Evolutionary conservation across 92 coral and sea anemone species (phyloP).

Genomic region (Zoanthus solanderi): DNA sequence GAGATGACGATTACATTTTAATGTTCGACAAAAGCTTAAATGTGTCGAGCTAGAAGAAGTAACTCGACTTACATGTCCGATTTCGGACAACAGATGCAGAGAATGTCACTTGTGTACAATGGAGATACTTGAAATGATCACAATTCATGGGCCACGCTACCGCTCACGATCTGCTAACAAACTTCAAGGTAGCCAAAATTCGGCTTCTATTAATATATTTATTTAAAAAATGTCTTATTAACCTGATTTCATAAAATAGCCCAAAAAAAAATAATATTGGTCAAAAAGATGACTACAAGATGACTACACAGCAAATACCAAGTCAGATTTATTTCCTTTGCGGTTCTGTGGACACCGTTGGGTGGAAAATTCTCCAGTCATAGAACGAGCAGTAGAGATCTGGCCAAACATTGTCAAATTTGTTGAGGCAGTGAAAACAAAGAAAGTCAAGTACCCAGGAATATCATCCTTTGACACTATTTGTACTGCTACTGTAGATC

Average conservation of each 20-base stretch:
- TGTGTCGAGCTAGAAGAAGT: slow-evolving; percentile 15
- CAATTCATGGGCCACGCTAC: slow-evolving; percentile 10
- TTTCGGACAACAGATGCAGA: slow-evolving; percentile 18
- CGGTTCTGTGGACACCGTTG: too few relatives aligned
- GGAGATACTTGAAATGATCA: neutral
- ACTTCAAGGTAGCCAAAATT: neutral
- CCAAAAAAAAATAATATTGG: too few relatives aligned
- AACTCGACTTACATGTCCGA: slow-evolving; percentile 26
- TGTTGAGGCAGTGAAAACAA: slow-evolving; percentile 30
- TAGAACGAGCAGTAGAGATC: too few relatives aligned
- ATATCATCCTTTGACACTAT: slow-evolving; percentile 8
- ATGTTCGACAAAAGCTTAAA: slow-evolving; percentile 1
- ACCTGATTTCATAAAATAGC: neutral
- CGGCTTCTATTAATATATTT: too few relatives aligned
- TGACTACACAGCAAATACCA: too few relatives aligned
- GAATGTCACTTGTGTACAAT: neutral
- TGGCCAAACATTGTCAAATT: slow-evolving; percentile 19
- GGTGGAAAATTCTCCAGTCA: too few relatives aligned
- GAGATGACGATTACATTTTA: slow-evolving; percentile 32
- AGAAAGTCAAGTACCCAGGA: slow-evolving; percentile 10
- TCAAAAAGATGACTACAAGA: too few relatives aligned
- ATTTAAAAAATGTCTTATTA: too few relatives aligned
- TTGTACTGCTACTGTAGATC: slow-evolving; percentile 32
- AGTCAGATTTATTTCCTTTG: too few relatives aligned
- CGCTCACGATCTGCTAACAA: slow-evolving; percentile 6